Evolutionary conservation across 2,113 vertebrate species (phyloP).

Genomic region (Lepisosteus oculatus): DNA sequence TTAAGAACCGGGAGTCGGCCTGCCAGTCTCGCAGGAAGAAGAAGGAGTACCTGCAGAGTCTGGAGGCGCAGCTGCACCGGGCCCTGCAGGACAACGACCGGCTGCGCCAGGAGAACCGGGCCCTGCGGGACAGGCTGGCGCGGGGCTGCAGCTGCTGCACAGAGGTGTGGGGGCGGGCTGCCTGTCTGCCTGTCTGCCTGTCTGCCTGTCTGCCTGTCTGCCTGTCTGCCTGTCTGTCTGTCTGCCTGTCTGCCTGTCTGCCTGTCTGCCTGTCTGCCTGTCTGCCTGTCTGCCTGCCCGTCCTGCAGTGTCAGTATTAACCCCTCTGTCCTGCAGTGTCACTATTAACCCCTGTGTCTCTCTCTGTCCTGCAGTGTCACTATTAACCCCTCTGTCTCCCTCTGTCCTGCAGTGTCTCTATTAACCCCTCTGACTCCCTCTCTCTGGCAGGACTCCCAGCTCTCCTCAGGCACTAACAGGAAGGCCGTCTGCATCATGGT

Average conservation of each 20-base stretch:
- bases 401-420: neutral
- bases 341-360: neutral
- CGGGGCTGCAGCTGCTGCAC: constrained; percentile 26
- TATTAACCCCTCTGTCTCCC: neutral
- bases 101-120: constrained; percentile 76
- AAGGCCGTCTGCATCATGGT: constrained; percentile 82
- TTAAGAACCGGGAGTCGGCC: constrained; percentile 87
- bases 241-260: too few species aligned
- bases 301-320: too few species aligned
- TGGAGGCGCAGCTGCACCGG: constrained; percentile 76
- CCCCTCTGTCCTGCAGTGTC: neutral
- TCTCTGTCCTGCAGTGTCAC: neutral
- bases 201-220: too few species aligned
- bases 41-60: constrained; percentile 86
- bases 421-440: neutral
- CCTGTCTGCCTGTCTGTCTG: too few species aligned
- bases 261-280: too few species aligned
- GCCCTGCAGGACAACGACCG: constrained; percentile 80
- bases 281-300: too few species aligned
- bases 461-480: constrained; percentile 61
- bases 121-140: constrained; percentile 75
- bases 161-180: too few species aligned
- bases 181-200: too few species aligned
- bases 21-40: constrained; percentile 89
- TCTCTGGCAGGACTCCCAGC: constrained; percentile 58